Conservation (phyloP, 2,888 invertebrate genomes). For the Malachius bipustulatus region DNA sequence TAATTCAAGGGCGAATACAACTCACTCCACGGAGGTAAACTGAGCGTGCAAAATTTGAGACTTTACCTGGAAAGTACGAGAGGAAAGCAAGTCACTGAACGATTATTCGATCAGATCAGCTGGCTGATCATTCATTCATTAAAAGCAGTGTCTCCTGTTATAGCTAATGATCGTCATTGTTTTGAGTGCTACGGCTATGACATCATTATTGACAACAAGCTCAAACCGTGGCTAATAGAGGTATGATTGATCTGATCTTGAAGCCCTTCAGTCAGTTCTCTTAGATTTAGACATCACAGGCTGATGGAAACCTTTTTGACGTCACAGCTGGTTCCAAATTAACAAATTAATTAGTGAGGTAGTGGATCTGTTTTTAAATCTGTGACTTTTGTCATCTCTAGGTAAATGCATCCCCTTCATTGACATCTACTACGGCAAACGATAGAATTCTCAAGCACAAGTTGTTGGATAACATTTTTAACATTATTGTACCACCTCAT, state of each 20-base stretch:
- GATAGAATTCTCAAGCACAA: conserved; percentile 90
- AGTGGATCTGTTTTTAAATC: too few species aligned
- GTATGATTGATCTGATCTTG: conserved; percentile 32
- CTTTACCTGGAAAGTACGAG: conserved; percentile 83
- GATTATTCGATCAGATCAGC: conserved; percentile 75
- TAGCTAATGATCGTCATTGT: conserved; percentile 86
- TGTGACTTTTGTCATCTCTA: too few species aligned
- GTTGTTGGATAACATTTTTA: conserved; percentile 83
- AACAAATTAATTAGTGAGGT: too few species aligned
- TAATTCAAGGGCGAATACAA: conserved; percentile 75
- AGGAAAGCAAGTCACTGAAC: conserved; percentile 79
- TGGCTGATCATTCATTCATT: conserved; percentile 88
- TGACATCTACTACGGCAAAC: conserved; percentile 88
- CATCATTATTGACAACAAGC: conserved; percentile 85
- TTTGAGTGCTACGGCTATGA: conserved; percentile 94
- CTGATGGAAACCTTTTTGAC: too few species aligned
- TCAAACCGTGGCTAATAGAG: conserved; percentile 91
- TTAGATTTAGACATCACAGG: too few species aligned
- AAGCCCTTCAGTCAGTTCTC: too few species aligned
- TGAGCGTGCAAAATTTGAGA: conserved; percentile 82
- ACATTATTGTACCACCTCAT: conserved; percentile 78
- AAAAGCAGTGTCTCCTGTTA: conserved; percentile 83
- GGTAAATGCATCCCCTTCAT: conserved; percentile 92
- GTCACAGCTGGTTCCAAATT: too few species aligned
- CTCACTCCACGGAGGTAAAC: conserved; percentile 85